Percentiles rank a stretch among this genome's conserved stretches.
Conservation (phyloP, 2,888 invertebrate species). For the Mechanitis messenoides region DNA sequence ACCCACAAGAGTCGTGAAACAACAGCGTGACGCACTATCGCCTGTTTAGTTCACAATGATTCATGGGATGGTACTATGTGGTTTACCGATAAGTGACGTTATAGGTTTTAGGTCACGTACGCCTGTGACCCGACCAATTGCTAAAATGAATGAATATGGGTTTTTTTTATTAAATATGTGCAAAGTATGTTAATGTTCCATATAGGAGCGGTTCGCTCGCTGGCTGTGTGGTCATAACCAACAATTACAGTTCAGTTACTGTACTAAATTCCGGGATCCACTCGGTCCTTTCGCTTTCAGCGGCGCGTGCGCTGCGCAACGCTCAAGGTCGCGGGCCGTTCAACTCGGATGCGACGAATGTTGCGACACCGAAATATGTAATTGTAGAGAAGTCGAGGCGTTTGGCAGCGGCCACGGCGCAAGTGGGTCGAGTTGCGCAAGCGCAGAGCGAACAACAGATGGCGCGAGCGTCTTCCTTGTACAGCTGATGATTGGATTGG, state of each 20-base stretch:
- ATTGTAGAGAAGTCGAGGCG: conserved; percentile 72
- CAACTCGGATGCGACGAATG: conserved; percentile 75
- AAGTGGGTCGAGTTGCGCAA: conserved; percentile 75
- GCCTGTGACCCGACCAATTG: conserved; percentile 29
- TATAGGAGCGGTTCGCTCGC: too few species aligned
- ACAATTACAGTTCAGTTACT: conserved; percentile 18
- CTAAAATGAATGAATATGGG: neutral
- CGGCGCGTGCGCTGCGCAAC: conserved; percentile 68
- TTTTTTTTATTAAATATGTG: neutral
- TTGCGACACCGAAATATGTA: conserved; percentile 76
- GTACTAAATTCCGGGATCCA: conserved; percentile 53
- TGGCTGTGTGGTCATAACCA: neutral
- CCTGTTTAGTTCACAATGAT: conserved; percentile 33
- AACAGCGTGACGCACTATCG: conserved; percentile 53
- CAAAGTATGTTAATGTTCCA: neutral
- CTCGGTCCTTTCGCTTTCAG: conserved; percentile 70
- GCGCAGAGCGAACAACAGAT: conserved; percentile 62
- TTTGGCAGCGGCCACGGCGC: conserved; percentile 70
- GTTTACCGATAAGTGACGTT: conserved; percentile 43
- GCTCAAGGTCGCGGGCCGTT: conserved; percentile 75
- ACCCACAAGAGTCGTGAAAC: conserved; percentile 41
- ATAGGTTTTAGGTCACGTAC: conserved; percentile 59
- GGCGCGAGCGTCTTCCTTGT: conserved; percentile 69
- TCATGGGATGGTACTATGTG: conserved; percentile 43
- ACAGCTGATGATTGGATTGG: conserved; percentile 39